phyloP scores from a whole-genome alignment of 2,113 vertebrate species.

The Pagrus major region DNA sequence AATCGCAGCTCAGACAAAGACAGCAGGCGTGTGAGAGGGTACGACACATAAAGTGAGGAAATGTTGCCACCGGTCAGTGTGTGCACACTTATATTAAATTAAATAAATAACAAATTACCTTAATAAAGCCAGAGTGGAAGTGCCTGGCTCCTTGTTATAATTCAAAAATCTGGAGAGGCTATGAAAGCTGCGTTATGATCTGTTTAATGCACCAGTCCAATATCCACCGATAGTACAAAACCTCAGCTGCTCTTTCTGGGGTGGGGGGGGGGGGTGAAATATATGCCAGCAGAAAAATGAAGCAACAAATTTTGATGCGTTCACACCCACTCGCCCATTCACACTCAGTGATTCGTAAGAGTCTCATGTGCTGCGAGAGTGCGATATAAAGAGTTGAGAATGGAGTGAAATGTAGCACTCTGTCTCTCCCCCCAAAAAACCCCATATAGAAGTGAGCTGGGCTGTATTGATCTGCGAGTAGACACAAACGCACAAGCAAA shows the following conservation, averaged over 20 bases:
- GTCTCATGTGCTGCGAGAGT: constrained; percentile 33
- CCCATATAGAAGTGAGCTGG: constrained; percentile 63
- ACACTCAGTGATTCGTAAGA: constrained; percentile 23
- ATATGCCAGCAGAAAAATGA: constrained; percentile 39
- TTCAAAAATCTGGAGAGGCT: constrained; percentile 30
- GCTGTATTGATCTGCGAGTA: constrained; percentile 81
- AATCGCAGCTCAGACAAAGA: constrained; percentile 50
- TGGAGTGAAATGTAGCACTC: constrained; percentile 50
- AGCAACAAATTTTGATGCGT: constrained; percentile 58
- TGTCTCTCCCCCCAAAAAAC: constrained; percentile 55
- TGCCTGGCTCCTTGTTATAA: constrained; percentile 29
- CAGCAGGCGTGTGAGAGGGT: constrained; percentile 18
- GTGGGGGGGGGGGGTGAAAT: background rate
- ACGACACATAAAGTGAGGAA: constrained; percentile 29
- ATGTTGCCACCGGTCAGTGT: constrained; percentile 30
- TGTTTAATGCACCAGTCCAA: constrained; percentile 36
- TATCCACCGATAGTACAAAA: constrained; percentile 11
- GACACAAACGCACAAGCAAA: constrained; percentile 71
- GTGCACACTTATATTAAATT: constrained; percentile 28
- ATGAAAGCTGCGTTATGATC: constrained; percentile 20
- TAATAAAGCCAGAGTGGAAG: constrained; percentile 53
- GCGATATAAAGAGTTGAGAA: constrained; percentile 59
- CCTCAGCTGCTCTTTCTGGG: constrained; percentile 39
- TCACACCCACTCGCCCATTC: constrained; percentile 57
- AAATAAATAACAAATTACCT: constrained; percentile 57